A percentile compares a stretch with the other conserved stretches of the same genome.
Evolutionary conservation across 2,888 invertebrate genomes (phyloP).

Genomic region (Trichacis sp.): DNA sequence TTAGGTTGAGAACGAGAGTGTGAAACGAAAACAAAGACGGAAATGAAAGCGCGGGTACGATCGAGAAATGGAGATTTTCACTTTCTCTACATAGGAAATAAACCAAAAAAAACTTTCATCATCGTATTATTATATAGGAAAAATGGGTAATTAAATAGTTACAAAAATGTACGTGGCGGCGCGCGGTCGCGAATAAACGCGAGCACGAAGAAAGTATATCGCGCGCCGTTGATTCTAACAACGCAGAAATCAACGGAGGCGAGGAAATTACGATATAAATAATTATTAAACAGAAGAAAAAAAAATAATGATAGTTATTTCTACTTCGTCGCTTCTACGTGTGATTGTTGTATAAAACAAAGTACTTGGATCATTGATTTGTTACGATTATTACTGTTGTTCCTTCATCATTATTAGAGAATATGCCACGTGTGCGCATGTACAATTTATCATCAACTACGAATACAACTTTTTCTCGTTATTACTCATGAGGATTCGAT

Average conservation of each 20-base stretch:
- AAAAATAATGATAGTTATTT: constrained; percentile 61
- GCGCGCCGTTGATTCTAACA: constrained; percentile 11
- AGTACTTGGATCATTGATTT: constrained; percentile 52
- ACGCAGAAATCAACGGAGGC: constrained; percentile 39
- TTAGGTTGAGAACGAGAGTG: constrained; percentile 53
- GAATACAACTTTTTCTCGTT: constrained; percentile 40
- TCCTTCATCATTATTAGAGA: constrained; percentile 48
- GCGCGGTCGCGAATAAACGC: background rate
- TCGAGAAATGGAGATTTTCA: constrained; percentile 15
- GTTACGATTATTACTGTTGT: constrained; percentile 52
- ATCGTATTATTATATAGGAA: constrained; percentile 36
- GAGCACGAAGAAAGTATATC: background rate
- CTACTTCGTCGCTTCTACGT: constrained; percentile 68
- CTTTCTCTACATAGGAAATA: constrained; percentile 30
- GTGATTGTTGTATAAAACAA: constrained; percentile 66
- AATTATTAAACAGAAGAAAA: constrained; percentile 49
- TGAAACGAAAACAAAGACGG: constrained; percentile 37
- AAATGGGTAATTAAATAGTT: constrained; percentile 32
- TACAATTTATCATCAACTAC: constrained; percentile 39
- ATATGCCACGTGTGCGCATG: constrained; percentile 29
- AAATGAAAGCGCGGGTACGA: constrained; percentile 9
- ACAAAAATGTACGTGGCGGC: constrained; percentile 26
- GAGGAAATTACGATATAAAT: constrained; percentile 32
- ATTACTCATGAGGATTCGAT: constrained; percentile 33
- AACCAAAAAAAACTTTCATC: constrained; percentile 34